Evolutionary conservation across 1,140 invertebrate species (phyloP).

Genomic region (Trialeurodes vaporariorum): DNA sequence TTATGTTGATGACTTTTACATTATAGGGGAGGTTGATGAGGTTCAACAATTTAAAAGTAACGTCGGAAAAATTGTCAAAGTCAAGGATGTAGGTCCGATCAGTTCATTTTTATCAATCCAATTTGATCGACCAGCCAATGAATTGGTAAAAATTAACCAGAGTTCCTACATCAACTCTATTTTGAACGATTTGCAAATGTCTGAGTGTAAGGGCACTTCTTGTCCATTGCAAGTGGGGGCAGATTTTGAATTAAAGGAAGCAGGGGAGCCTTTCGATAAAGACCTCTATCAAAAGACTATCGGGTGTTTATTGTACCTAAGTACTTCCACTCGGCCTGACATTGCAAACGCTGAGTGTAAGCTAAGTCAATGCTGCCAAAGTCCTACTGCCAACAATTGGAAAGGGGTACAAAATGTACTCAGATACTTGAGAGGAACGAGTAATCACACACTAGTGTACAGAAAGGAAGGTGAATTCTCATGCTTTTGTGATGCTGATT

Average conservation of each 20-base stretch:
- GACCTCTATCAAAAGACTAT: neutral
- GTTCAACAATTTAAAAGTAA: neutral
- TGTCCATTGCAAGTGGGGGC: constrained; percentile 5
- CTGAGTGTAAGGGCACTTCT: neutral
- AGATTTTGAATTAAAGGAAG: neutral
- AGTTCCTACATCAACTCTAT: neutral
- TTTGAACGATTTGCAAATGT: neutral
- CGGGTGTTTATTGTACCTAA: constrained; percentile 6
- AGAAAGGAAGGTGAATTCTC: neutral
- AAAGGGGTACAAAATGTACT: constrained; percentile 2
- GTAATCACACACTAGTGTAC: neutral
- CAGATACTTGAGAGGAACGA: constrained; percentile 4
- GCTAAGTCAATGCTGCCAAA: constrained; percentile 3
- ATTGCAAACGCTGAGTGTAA: constrained; percentile 3
- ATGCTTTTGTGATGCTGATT: constrained; percentile 34
- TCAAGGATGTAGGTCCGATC: constrained; percentile 7
- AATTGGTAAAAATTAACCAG: neutral
- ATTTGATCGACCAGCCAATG: neutral
- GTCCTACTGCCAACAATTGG: neutral
- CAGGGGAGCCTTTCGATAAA: neutral
- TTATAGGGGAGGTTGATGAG: neutral
- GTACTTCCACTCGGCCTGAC: constrained; percentile 3
- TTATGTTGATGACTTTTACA: constrained; percentile 3
- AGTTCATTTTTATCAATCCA: constrained; percentile 8
- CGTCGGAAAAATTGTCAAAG: neutral